phyloP scores from a whole-genome alignment of 1,140 invertebrate species.

The Apis mellifera region DNA sequence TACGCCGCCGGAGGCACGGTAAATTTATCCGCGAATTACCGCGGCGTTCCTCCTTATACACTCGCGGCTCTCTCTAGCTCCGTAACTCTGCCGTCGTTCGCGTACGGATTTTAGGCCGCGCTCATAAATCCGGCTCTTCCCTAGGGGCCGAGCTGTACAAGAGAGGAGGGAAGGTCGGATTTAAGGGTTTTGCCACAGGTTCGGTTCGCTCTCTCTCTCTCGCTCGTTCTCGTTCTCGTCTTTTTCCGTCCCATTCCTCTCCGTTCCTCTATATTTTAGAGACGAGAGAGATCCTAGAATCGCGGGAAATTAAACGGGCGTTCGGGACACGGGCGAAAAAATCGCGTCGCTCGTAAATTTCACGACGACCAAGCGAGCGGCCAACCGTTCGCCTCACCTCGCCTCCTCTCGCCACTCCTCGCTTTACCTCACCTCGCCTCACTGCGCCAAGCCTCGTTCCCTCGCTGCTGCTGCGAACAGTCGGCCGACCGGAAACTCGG shows the following conservation, averaged over 20 bases:
- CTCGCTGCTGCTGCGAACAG: neutral
- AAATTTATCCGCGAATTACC: slow-evolving; percentile 65
- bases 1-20: slow-evolving; percentile 32
- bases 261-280: slow-evolving; percentile 25
- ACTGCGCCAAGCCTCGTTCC: slow-evolving; percentile 4
- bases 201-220: neutral
- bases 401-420: slow-evolving; percentile 20
- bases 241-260: neutral
- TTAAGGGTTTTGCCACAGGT: slow-evolving; percentile 55
- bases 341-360: slow-evolving; percentile 54
- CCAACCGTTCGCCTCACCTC: slow-evolving; percentile 40
- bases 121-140: slow-evolving; percentile 60
- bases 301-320: slow-evolving; percentile 48
- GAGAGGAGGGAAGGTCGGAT: slow-evolving; percentile 32
- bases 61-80: neutral
- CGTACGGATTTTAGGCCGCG: slow-evolving; percentile 61
- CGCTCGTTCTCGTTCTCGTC: neutral
- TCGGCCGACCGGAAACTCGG: slow-evolving; percentile 38
- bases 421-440: slow-evolving; percentile 45
- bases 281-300: slow-evolving; percentile 18
- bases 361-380: slow-evolving; percentile 4
- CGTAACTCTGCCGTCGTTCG: slow-evolving; percentile 49
- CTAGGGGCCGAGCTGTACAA: slow-evolving; percentile 16
- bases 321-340: slow-evolving; percentile 35
- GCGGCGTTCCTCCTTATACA: slow-evolving; percentile 39